Evolutionary conservation across 2,888 invertebrate genomes (phyloP).

Genomic region (Sicus ferrugineus): DNA sequence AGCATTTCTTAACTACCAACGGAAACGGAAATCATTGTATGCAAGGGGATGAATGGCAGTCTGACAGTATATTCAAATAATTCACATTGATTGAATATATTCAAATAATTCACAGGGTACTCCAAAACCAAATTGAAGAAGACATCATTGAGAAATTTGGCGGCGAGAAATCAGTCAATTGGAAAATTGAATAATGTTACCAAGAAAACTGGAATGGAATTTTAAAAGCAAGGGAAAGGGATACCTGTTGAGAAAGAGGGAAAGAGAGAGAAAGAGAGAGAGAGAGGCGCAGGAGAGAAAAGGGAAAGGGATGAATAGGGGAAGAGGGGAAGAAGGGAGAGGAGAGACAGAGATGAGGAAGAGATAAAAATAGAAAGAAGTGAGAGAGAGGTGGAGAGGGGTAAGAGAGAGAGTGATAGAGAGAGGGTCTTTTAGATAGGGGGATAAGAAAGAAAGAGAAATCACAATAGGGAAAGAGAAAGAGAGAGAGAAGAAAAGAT

Average conservation of each 20-base stretch:
- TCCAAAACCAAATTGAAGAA: background rate
- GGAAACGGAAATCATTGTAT: slow-evolving; percentile 21
- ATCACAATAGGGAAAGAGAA: background rate
- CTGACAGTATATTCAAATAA: background rate
- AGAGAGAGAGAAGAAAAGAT: background rate
- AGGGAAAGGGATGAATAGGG: background rate
- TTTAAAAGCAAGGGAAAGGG: background rate
- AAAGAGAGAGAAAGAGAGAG: background rate
- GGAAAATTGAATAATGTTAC: slow-evolving; percentile 47
- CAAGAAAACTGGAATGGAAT: too few relatives aligned
- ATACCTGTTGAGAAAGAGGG: background rate
- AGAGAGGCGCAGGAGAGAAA: background rate
- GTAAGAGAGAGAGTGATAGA: background rate
- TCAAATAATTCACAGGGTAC: too few relatives aligned
- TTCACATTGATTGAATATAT: background rate
- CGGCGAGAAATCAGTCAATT: slow-evolving; percentile 52
- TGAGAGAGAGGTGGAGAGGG: too few relatives aligned
- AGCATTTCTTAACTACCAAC: background rate
- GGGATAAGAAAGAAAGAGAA: background rate
- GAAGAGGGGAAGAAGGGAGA: background rate
- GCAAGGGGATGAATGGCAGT: background rate
- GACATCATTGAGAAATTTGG: background rate
- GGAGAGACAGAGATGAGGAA: background rate
- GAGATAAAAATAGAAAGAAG: too few relatives aligned
- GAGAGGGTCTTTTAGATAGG: too few relatives aligned